These are phyloP conservation scores for Cyprinella venusta DNA, from an alignment of 2,797 vertebrate species.

Conservation along the genomic window DNA sequence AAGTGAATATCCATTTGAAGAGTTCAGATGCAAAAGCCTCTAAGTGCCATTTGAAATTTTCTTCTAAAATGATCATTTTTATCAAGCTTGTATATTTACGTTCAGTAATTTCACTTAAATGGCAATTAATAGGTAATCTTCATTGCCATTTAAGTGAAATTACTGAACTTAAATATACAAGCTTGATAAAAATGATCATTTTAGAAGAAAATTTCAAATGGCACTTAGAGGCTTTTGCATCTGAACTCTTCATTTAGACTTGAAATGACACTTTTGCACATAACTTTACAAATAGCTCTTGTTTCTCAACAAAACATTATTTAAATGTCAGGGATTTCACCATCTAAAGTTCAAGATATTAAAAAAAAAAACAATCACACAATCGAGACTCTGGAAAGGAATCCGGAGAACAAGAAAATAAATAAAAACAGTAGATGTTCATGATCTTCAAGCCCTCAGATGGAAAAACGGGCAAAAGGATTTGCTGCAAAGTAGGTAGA, in stretches of 20 bases:
- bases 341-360: neutral
- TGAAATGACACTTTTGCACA: neutral
- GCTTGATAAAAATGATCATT: too few relatives aligned
- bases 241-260: too few relatives aligned
- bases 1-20: neutral
- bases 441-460: neutral
- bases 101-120: too few relatives aligned
- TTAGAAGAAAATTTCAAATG: too few relatives aligned
- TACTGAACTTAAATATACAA: too few relatives aligned
- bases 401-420: neutral
- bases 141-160: too few relatives aligned
- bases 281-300: neutral
- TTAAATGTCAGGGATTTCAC: neutral
- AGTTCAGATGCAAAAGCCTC: too few relatives aligned
- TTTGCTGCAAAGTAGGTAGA: neutral
- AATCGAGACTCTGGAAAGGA: neutral
- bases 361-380: neutral
- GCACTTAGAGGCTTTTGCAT: too few relatives aligned
- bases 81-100: too few relatives aligned
- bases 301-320: neutral
- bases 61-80: too few relatives aligned
- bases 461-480: neutral
- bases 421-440: neutral
- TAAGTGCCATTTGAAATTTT: too few relatives aligned
- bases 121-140: too few relatives aligned